Evolutionary conservation across 1,140 invertebrate genomes (phyloP), one percentile per base, ranked within the genome.

Genomic region (Macrosteles quadrilineatus): DNA sequence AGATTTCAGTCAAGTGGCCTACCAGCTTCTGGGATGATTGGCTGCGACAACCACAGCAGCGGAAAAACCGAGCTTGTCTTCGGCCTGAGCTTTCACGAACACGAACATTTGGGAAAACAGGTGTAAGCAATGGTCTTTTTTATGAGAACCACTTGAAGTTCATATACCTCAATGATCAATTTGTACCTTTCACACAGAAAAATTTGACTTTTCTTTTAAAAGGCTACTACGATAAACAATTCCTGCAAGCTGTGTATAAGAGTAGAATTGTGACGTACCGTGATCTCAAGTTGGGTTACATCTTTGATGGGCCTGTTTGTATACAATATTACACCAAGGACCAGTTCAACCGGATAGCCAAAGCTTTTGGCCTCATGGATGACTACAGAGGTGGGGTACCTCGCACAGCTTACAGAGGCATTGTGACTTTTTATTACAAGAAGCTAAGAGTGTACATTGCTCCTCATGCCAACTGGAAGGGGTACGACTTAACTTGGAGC

Each of bases 1-100:
- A 98, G 79, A 83, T 99, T 21, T 87, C 88, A 69, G 82, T 86
- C 0, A 96, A 94, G 77, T 98, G 96, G 96, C 96, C 96, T 6
- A 80, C 1, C 73, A 96, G 94, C 50, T 99, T 98, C 83, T 99
- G 98, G 95, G 98, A 99, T 82, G 98, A 99, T 83, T 99, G 97
- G 97, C 96, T 99, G 76, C 83, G 98, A 68, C 90, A 97, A 77
- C 96, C 96, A 0, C 88, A 91, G 69, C 96, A 98, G 80, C 86
- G 97, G 67, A 89, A 91, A 78, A 90, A 91, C 71, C 85, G 96
- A 70, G 88, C 93, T 27, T 99, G 98, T 81, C 97, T 99, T 74
- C 84, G 98, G 74, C 98, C 98, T 2, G 98, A 99, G 85, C 87
- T 99, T 69, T 95, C 96, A 50, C 87, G 96, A 72, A 98, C 94